phyloP scores from a whole-genome alignment of 1,140 invertebrate species.

The Capitella teleta region DNA sequence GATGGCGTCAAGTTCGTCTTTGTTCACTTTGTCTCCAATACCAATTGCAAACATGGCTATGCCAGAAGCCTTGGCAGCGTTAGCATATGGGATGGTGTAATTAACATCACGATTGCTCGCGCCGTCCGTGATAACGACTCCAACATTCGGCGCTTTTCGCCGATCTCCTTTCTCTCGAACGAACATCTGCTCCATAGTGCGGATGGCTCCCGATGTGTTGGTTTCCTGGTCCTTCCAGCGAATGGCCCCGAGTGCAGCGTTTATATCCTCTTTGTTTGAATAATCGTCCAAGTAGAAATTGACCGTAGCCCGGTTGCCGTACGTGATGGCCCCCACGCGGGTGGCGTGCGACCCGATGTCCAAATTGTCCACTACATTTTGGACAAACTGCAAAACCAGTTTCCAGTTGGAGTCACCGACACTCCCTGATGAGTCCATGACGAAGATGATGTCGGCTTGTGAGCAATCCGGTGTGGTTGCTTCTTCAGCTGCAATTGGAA shows the following conservation, averaged over 20 bases:
- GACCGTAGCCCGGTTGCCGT: not conserved
- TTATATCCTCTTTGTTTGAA: not conserved
- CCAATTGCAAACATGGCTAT: conserved; percentile 15
- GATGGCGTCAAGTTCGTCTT: conserved; percentile 16
- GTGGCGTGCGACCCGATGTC: not conserved
- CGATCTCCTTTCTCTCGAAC: conserved; percentile 4
- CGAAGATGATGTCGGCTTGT: conserved; percentile 22
- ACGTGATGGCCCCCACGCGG: not conserved
- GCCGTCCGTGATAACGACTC: conserved; percentile 21
- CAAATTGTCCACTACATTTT: conserved; percentile 14
- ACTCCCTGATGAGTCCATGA: conserved; percentile 19
- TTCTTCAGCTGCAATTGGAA: too few relatives aligned
- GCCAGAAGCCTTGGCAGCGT: not conserved
- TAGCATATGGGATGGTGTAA: conserved; percentile 9
- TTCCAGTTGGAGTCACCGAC: conserved; percentile 16
- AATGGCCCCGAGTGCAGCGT: conserved; percentile 4
- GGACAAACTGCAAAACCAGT: conserved; percentile 16
- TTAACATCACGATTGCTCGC: conserved; percentile 18
- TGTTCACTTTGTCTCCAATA: conserved; percentile 12
- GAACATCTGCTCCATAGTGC: conserved; percentile 1
- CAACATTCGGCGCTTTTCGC: conserved; percentile 12
- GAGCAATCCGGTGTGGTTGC: not conserved
- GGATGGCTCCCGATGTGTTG: conserved; percentile 7
- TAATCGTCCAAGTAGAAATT: conserved; percentile 1
- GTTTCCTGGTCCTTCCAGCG: conserved; percentile 8